Evolutionary conservation across 2,888 invertebrate species (phyloP).

Genomic region (Odontocolon sp.): DNA sequence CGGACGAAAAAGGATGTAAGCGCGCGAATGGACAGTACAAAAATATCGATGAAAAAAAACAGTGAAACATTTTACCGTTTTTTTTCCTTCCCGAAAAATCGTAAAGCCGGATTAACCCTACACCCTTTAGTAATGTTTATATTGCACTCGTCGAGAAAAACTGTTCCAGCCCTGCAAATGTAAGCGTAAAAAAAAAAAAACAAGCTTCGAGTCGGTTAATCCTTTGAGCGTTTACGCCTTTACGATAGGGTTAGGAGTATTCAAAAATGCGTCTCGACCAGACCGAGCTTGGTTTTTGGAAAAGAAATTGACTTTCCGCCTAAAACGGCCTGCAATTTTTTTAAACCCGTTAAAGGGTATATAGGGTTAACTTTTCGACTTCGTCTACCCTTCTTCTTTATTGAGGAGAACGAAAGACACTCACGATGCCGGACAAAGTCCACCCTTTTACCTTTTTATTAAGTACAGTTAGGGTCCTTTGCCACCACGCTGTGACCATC

Average conservation of each 20-base stretch:
- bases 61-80: conserved; percentile 62
- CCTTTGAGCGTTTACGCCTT: conserved; percentile 61
- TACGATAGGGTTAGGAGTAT: conserved; percentile 58
- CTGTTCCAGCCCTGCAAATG: conserved; percentile 29
- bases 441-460: conserved; percentile 47
- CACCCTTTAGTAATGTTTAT: conserved; percentile 47
- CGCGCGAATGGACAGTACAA: background rate
- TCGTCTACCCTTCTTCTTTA: conserved; percentile 58
- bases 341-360: conserved; percentile 67
- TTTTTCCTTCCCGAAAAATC: conserved; percentile 42
- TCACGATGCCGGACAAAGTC: conserved; percentile 7
- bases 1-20: conserved; percentile 32
- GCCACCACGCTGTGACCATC: background rate
- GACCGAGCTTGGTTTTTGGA: background rate
- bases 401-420: conserved; percentile 21
- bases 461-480: conserved; percentile 49
- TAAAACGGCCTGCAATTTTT: conserved; percentile 50
- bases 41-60: conserved; percentile 32
- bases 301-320: conserved; percentile 58
- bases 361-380: conserved; percentile 62
- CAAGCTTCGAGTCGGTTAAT: conserved; percentile 55
- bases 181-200: conserved; percentile 16
- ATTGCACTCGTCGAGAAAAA: conserved; percentile 42
- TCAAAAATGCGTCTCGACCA: conserved; percentile 15
- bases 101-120: conserved; percentile 53